Evolutionary conservation across 2,797 vertebrate species (phyloP).

Genomic region (Sparus aurata): DNA sequence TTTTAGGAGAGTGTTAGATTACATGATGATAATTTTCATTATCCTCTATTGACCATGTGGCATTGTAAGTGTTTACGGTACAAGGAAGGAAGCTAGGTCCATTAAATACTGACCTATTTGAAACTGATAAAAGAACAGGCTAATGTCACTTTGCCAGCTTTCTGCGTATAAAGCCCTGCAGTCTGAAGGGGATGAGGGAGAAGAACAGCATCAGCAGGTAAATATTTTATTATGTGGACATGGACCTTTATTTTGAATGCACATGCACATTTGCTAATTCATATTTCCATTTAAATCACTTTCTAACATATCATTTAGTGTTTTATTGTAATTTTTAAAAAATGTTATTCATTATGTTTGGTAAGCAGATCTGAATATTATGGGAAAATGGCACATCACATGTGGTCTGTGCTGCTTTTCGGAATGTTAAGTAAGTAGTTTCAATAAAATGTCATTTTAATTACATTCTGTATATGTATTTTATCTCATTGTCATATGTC

Average conservation of each 20-base stretch:
- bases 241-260: too few species aligned
- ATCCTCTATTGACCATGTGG: neutral
- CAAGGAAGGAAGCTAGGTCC: neutral
- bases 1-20: neutral
- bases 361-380: neutral
- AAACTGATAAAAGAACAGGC: neutral
- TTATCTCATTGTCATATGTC: neutral
- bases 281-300: neutral
- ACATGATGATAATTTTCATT: neutral
- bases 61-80: neutral
- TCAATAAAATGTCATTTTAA: neutral
- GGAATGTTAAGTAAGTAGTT: constrained; percentile 15
- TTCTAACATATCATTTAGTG: neutral
- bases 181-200: neutral
- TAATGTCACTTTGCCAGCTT: neutral
- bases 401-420: constrained; percentile 1
- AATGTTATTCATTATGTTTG: neutral
- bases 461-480: neutral
- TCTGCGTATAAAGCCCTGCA: neutral
- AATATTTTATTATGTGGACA: neutral
- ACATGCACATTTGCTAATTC: neutral
- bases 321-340: neutral
- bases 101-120: neutral
- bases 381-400: neutral
- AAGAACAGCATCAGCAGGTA: neutral